These are phyloP conservation scores for Diaprepes abbreviatus DNA, from an alignment of 2,888 invertebrate genomes.

Conservation along the genomic window DNA sequence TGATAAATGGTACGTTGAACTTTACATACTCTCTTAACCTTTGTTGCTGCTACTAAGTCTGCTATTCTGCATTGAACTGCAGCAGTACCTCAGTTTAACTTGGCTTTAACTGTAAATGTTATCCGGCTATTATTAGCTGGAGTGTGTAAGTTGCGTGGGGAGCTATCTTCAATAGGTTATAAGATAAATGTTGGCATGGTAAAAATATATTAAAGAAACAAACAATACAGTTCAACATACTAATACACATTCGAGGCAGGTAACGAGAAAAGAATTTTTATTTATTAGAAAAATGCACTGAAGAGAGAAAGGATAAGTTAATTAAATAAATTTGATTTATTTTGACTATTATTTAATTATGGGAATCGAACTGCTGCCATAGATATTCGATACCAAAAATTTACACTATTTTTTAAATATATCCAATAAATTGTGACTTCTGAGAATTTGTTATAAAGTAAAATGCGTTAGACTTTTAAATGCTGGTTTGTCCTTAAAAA, in stretches of 20 bases:
- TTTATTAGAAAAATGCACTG: too few relatives aligned
- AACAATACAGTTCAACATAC: slow-evolving; percentile 9
- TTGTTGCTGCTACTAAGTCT: slow-evolving; percentile 4
- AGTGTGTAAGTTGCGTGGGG: slow-evolving; percentile 6
- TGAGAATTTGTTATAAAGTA: too few relatives aligned
- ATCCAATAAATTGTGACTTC: too few relatives aligned
- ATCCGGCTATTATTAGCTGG: slow-evolving; percentile 4
- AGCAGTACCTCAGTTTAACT: not conserved
- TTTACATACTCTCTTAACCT: slow-evolving; percentile 35
- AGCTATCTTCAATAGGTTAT: slow-evolving; percentile 5
- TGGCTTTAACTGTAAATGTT: slow-evolving; percentile 6
- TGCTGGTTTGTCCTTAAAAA: too few relatives aligned
- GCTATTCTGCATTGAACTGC: slow-evolving; percentile 11
- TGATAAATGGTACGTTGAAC: slow-evolving; percentile 43
- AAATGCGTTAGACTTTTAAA: too few relatives aligned
- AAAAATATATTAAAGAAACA: slow-evolving; percentile 10
- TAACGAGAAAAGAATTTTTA: not conserved
- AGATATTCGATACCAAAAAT: too few relatives aligned
- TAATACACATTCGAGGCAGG: not conserved
- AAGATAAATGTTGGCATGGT: slow-evolving; percentile 1
- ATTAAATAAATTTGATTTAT: too few relatives aligned
- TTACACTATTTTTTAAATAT: too few relatives aligned
- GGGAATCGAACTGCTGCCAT: too few relatives aligned
- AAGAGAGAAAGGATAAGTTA: too few relatives aligned
- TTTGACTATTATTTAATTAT: too few relatives aligned